Conservation (phyloP, 2,797 vertebrate species). For the Picus viridis region DNA sequence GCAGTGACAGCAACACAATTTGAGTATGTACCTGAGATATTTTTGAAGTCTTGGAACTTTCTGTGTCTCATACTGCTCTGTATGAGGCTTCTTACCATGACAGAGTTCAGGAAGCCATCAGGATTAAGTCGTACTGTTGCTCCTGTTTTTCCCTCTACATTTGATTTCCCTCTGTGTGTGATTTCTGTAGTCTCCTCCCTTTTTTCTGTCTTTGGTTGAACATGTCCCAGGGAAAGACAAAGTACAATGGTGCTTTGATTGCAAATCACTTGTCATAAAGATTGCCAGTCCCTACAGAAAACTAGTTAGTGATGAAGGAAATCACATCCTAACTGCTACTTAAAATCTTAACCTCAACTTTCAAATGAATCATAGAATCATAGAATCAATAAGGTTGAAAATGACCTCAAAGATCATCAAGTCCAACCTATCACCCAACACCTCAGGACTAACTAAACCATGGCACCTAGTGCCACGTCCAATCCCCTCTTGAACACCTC, state of each 20-base stretch:
- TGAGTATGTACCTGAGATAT: neutral
- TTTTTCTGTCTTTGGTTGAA: neutral
- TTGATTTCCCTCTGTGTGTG: neutral
- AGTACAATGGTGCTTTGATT: neutral
- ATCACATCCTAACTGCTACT: neutral
- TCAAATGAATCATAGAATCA: no score
- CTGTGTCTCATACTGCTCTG: neutral
- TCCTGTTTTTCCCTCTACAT: neutral
- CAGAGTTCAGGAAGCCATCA: neutral
- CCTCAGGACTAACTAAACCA: no score
- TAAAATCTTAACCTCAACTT: neutral
- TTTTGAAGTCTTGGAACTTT: neutral
- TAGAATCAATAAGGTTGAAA: no score
- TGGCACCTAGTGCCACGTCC: no score
- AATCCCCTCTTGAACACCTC: no score
- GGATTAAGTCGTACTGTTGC: neutral
- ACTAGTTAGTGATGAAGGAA: neutral
- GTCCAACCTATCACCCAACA: no score
- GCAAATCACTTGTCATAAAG: slow-evolving; percentile 9
- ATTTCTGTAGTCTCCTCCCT: neutral
- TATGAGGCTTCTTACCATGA: neutral
- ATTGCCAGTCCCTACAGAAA: neutral
- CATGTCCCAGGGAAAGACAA: neutral
- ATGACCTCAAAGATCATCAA: no score
- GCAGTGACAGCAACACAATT: neutral